These are phyloP conservation scores for Drosophila nigrodunni DNA, from an alignment of 1,140 invertebrate genomes.

Conservation along the genomic window DNA sequence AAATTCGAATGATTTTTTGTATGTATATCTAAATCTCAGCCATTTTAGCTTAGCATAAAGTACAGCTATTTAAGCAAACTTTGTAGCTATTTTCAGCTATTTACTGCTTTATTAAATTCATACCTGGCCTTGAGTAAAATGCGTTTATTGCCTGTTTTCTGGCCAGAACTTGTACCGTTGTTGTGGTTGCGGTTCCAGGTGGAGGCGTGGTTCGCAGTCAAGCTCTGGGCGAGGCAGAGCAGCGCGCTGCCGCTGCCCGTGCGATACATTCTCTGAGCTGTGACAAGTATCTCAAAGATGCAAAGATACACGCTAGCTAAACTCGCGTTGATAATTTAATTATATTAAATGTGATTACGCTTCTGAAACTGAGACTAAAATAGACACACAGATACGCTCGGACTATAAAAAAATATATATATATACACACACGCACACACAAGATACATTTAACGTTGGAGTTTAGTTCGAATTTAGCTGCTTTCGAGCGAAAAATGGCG, in stretches of 20 bases:
- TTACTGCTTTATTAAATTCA: background rate
- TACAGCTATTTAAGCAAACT: no score
- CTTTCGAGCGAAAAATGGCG: background rate
- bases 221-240: constrained; percentile 34
- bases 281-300: constrained; percentile 22
- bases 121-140: constrained; percentile 42
- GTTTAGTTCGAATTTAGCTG: no score
- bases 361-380: no score
- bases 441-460: no score
- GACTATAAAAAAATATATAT: no score
- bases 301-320: constrained; percentile 10
- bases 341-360: constrained; percentile 35
- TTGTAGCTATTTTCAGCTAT: no score
- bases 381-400: no score
- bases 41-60: no score
- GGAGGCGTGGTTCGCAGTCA: constrained; percentile 16
- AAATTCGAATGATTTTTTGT: no score
- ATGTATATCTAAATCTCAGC: no score
- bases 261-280: constrained; percentile 32
- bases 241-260: constrained; percentile 35
- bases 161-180: background rate
- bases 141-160: constrained; percentile 12
- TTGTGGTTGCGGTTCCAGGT: constrained; percentile 16
- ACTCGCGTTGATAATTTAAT: constrained; percentile 37
- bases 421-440: no score